Base-by-base conservation (phyloP, 2,888 invertebrate species). In the Nudaria mundana region DNA sequence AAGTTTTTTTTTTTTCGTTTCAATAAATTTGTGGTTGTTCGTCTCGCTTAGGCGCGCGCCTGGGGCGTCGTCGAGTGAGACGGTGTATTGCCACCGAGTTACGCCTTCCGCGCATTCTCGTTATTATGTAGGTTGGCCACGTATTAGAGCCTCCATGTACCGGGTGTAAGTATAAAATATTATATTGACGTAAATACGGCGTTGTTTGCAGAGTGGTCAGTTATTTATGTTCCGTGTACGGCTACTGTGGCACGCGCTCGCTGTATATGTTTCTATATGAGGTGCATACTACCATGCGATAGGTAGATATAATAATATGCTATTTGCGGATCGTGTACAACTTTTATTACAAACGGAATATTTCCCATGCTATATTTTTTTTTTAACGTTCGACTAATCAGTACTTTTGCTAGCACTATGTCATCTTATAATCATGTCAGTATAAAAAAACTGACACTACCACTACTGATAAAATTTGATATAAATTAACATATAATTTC, bases 11-110 rank as follows among this genome's bases (percentile, higher is more conserved):
- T 82, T 85, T 84, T 81, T 82, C 81, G 77, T 85, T 86, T 87
- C 83, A 86, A 88, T 88, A 87, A 88, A 87, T 88, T 87, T 86
- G 85, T 83, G 82, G 80, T 85, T 76, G 81, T 86, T 76, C 81
- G 84, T 83, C 81, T 84, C 84, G 81, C 83, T 85, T 80, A 76
- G 78, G 74, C 82, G 81, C 81, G 75, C 81, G 86, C 82, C 81
- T 65, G 80, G 71, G 82, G 82, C 80, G 74, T 68, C 76, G 67
- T 70, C 63, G 81, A 85, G 80, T 66, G 84, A 77, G 84, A 81
- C 72, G 76, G 76, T 62, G 68, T 75, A 81, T 73, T 71, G 86
- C 89, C 76, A 84, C 89, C 71, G 88, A 71, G 87, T 88, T 88
- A 90, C 90, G 87, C 90, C 88, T 88, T 85, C 85, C 85, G 81